Conservation (phyloP, 1,140 invertebrate species). For the Ericerus pela region DNA sequence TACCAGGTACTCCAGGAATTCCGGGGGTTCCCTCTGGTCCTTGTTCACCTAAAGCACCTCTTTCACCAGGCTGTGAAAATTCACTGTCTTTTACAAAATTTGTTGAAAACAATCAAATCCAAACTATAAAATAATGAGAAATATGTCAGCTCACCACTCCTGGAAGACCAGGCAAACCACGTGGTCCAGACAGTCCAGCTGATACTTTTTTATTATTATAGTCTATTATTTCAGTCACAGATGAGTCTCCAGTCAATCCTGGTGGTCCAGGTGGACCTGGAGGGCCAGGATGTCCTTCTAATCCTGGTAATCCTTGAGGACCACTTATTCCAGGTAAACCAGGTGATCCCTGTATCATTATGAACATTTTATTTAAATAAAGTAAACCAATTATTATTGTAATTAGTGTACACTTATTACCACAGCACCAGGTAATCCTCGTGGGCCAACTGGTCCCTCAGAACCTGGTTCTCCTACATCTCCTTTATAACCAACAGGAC, state of each 20-base stretch:
- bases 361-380: too few species aligned
- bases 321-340: conserved; percentile 24
- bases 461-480: conserved; percentile 22
- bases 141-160: conserved; percentile 30
- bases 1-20: conserved; percentile 27
- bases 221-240: not conserved
- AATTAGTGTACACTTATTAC: conserved; percentile 23
- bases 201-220: conserved; percentile 6
- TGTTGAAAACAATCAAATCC: not conserved
- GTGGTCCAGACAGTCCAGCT: conserved; percentile 25
- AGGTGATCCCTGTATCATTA: conserved; percentile 4
- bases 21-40: conserved; percentile 33
- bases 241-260: conserved; percentile 28
- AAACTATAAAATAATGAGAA: too few species aligned
- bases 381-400: too few species aligned
- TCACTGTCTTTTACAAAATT: not conserved
- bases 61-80: conserved; percentile 35
- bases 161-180: conserved; percentile 32
- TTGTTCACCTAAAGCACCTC: conserved; percentile 35
- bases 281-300: conserved; percentile 26
- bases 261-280: conserved; percentile 33
- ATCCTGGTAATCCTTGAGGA: conserved; percentile 21
- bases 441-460: conserved; percentile 30
- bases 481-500: conserved; percentile 24
- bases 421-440: conserved; percentile 31